A percentile compares a stretch with the other conserved stretches of the same genome.
phyloP scores from a whole-genome alignment of 2,888 invertebrate species.

The Leptopilina myrica region DNA sequence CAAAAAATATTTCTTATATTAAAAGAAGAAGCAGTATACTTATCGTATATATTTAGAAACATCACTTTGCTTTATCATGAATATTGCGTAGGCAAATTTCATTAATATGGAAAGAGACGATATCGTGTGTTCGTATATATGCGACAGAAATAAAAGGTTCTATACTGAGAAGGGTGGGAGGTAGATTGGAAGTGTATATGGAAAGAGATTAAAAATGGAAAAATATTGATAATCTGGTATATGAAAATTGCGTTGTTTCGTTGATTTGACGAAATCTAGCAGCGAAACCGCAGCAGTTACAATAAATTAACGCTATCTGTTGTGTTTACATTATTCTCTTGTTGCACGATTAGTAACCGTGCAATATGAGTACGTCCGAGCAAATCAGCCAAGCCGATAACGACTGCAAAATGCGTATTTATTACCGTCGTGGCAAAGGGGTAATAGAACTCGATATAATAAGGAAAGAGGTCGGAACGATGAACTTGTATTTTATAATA shows the following conservation, averaged over 20 bases:
- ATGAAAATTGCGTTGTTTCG: conserved; percentile 60
- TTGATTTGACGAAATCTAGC: conserved; percentile 62
- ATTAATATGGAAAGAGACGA: no score
- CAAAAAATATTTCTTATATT: no score
- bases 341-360: conserved; percentile 72
- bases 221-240: conserved; percentile 48
- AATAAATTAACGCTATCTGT: conserved; percentile 72
- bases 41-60: no score
- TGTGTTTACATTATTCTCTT: conserved; percentile 73
- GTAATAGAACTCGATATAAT: conserved; percentile 51
- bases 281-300: conserved; percentile 58
- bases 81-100: no score
- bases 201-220: background rate
- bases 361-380: conserved; percentile 60
- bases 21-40: no score
- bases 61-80: no score
- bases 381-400: conserved; percentile 54
- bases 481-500: conserved; percentile 69
- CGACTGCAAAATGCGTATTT: conserved; percentile 62
- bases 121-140: no score
- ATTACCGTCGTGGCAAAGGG: conserved; percentile 55
- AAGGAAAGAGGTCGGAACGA: conserved; percentile 67
- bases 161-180: no score
- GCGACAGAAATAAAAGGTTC: no score
- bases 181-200: background rate